Percentiles rank a stretch among this genome's conserved stretches.
These are phyloP conservation scores for Crypturellus undulatus DNA, from an alignment of 2,113 vertebrate species.

Conservation along the genomic window DNA sequence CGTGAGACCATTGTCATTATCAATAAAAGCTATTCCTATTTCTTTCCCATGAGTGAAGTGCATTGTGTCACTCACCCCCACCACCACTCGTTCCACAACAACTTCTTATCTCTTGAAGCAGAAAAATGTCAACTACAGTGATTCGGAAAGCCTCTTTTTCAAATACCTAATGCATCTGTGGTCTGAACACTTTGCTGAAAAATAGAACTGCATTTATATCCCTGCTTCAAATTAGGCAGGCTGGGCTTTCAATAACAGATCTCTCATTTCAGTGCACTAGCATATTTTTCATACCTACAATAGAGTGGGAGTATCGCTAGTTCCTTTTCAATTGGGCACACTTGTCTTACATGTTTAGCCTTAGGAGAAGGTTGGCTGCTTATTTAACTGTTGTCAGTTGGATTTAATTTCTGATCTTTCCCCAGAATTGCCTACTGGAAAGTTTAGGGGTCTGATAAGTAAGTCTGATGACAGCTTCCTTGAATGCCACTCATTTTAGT, in stretches of 20 bases:
- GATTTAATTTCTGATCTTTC: not conserved
- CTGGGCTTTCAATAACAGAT: not conserved
- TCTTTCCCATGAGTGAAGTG: no score
- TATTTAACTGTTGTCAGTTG: not conserved
- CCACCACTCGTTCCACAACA: no score
- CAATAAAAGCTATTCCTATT: no score
- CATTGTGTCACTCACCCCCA: no score
- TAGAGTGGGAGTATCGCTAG: accelerated
- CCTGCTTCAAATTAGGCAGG: not conserved
- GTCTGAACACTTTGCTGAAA: not conserved
- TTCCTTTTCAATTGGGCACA: not conserved
- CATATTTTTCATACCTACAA: not conserved
- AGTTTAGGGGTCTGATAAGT: accelerated
- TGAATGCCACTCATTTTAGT: no score
- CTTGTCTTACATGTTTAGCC: accelerated
- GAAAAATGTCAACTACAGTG: not conserved
- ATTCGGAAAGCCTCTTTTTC: not conserved
- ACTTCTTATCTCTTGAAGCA: not conserved
- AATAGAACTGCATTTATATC: not conserved
- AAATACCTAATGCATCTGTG: not conserved
- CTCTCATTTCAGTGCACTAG: accelerated
- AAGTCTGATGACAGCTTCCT: not conserved
- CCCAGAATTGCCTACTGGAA: not conserved
- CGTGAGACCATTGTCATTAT: no score
- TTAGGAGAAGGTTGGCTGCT: accelerated